Evolutionary conservation across 2,888 invertebrate genomes (phyloP).

Genomic region (Athrips mouffetella): DNA sequence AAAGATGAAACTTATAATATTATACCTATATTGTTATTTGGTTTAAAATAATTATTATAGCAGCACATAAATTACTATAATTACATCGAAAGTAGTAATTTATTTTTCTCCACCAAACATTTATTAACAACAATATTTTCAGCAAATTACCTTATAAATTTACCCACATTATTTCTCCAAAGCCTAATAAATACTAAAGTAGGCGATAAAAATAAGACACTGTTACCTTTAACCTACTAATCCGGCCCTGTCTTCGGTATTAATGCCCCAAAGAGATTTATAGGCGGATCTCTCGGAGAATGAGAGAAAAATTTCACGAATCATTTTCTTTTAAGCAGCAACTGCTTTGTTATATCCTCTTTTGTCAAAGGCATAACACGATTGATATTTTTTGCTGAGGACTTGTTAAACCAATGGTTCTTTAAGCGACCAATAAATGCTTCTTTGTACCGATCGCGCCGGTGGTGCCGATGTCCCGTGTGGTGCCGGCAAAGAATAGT

Average conservation of each 20-base stretch:
- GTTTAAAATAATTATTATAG: no score
- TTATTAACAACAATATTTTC: background rate
- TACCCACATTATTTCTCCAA: background rate
- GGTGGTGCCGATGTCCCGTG: no score
- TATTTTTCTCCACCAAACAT: no score
- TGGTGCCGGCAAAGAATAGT: no score
- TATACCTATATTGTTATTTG: no score
- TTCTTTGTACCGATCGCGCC: no score
- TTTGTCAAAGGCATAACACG: background rate
- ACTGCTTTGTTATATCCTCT: background rate
- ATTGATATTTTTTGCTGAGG: background rate
- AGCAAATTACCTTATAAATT: background rate
- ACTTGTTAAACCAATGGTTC: no score
- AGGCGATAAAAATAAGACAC: conserved; percentile 2
- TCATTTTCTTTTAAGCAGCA: conserved; percentile 32
- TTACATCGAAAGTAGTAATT: no score
- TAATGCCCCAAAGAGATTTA: conserved; percentile 31
- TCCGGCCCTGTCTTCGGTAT: conserved; percentile 16
- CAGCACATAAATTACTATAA: no score
- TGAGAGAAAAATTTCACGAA: conserved; percentile 33
- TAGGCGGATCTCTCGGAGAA: conserved; percentile 25
- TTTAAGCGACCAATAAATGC: no score
- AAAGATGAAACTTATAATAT: no score
- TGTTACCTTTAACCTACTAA: conserved; percentile 1
- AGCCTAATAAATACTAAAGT: conserved; percentile 1